Evolutionary conservation across 2,888 invertebrate genomes (phyloP), one percentile per base, ranked within the genome.

Genomic region (Trissolcus brochymenae): DNA sequence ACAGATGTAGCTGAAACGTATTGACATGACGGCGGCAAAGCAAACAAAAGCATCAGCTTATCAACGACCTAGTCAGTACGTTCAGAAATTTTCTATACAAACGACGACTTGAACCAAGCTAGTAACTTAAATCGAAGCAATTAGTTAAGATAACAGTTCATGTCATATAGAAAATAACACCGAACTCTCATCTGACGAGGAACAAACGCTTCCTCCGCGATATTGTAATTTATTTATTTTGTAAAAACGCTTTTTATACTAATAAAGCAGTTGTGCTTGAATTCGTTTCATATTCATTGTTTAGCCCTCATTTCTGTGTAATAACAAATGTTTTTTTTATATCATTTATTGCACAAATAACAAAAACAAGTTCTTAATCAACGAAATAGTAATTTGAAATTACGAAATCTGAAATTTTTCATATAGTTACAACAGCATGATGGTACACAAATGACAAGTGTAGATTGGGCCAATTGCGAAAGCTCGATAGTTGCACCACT

Each of bases 201-300:
- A 80, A 66, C 43, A 16, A 60, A 56, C 16, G 76, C 79, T 81
- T 81, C 81, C 62, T 81, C 80, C 80, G 79, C 82, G 81, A 82
- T 81, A 72, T 55, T 85, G 83, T 87, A 86, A 87, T 84, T 88
- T 88, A 89, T 89, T 89, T 89, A 89, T 88, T 88, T 84, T 88
- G 85, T 88, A 87, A 85, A 87, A 78, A 86, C 81, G 86, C 87
- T 85, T 86, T 88, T 89, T 88, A 81, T 89, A 88, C 87, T 87
- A 88, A 88, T 87, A 88, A 88, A 88, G 81, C 82, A 82, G 87
- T 81, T 72, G 21, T 68, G 78, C 78, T 78, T 67, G 54, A 35
- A 35, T 35, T 6, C 9, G 35, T 35, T 11, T 35, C 1, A 35
- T 35, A 11, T 7, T 9, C 25, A 25, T 25, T 25, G 25, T 25